These are phyloP conservation scores for Clarias magur DNA, from an alignment of 2,113 vertebrate genomes.

Conservation along the genomic window DNA sequence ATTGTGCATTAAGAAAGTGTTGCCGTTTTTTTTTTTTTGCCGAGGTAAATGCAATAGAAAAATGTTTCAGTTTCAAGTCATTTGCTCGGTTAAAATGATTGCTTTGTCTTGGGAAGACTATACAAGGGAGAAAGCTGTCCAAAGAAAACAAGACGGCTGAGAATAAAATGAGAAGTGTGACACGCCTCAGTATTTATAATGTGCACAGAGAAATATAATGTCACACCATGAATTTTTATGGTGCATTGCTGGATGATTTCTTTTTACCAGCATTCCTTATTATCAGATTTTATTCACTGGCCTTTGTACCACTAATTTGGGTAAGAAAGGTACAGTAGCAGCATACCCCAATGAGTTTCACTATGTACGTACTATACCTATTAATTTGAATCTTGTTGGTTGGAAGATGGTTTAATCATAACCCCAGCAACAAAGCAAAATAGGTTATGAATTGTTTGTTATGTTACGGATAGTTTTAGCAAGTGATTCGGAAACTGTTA, in stretches of 20 bases:
- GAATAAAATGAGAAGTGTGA: slow-evolving; percentile 27
- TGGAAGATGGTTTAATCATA: neutral
- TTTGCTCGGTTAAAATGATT: slow-evolving; percentile 26
- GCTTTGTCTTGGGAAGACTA: slow-evolving; percentile 43
- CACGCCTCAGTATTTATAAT: slow-evolving; percentile 44
- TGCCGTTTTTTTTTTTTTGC: no score
- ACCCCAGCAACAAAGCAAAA: neutral
- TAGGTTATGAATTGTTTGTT: neutral
- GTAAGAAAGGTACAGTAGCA: neutral
- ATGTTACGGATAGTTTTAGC: neutral
- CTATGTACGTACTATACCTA: neutral
- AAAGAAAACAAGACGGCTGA: slow-evolving; percentile 35
- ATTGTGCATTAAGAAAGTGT: slow-evolving; percentile 18
- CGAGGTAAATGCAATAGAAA: slow-evolving; percentile 21
- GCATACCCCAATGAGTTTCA: neutral
- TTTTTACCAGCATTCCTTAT: slow-evolving; percentile 14
- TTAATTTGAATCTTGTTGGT: neutral
- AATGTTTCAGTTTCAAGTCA: slow-evolving; percentile 20
- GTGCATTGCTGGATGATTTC: slow-evolving; percentile 36
- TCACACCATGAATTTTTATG: slow-evolving; percentile 38
- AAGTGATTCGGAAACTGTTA: neutral
- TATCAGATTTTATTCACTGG: neutral
- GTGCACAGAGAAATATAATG: slow-evolving; percentile 40
- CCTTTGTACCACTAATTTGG: neutral
- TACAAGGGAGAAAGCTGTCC: slow-evolving; percentile 14